These are phyloP conservation scores for Pycnomerus fuliginosus DNA, from an alignment of 2,888 invertebrate genomes.

Conservation along the genomic window DNA sequence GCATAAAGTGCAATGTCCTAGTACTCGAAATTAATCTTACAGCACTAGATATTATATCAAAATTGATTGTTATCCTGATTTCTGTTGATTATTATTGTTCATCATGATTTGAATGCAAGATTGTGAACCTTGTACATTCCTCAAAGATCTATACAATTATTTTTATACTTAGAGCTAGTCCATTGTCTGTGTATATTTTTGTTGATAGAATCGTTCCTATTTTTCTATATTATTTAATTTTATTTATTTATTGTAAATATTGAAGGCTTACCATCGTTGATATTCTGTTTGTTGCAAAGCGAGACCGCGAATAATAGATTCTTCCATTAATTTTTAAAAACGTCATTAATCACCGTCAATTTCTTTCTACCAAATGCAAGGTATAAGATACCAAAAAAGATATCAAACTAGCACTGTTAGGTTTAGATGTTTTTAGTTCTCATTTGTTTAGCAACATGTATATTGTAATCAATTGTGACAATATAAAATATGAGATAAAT, in stretches of 20 bases:
- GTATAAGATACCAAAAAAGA: slow-evolving; percentile 28
- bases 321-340: not conserved
- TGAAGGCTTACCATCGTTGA: not conserved
- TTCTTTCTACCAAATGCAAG: slow-evolving; percentile 22
- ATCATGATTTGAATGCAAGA: not conserved
- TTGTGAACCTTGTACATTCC: slow-evolving; percentile 35
- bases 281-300: slow-evolving; percentile 2
- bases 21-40: slow-evolving; percentile 13
- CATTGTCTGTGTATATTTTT: slow-evolving; percentile 27
- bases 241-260: not conserved
- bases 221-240: slow-evolving; percentile 1
- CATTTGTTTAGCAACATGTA: slow-evolving; percentile 29
- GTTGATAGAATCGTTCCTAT: slow-evolving; percentile 21
- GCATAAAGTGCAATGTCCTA: slow-evolving; percentile 24
- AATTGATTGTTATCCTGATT: too few relatives aligned
- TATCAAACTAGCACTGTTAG: slow-evolving; percentile 28
- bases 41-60: too few relatives aligned
- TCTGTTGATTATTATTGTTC: not conserved
- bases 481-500: slow-evolving; percentile 46
- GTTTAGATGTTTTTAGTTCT: slow-evolving; percentile 27
- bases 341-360: too few relatives aligned
- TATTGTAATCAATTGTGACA: slow-evolving; percentile 50
- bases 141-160: slow-evolving; percentile 31
- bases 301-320: slow-evolving; percentile 4
- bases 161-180: slow-evolving; percentile 38